A percentile compares a stretch with the other conserved stretches of the same genome.
Evolutionary conservation across 2,797 vertebrate species (phyloP).

Genomic region (Potorous gilbertii): DNA sequence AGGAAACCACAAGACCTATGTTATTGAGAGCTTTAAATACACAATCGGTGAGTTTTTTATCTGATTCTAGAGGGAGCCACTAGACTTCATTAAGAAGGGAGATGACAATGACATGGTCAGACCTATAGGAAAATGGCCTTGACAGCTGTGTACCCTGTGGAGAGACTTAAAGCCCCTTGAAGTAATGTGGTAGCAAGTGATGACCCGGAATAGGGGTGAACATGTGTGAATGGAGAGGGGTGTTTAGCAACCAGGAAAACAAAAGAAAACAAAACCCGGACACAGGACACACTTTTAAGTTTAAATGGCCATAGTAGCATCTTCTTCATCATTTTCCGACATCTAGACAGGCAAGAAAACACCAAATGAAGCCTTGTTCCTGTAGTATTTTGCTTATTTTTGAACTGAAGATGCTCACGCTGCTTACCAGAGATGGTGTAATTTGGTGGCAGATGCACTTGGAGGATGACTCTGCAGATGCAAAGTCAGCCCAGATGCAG

Average conservation of each 20-base stretch:
- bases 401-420: background rate
- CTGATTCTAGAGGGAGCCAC: background rate
- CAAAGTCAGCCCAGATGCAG: background rate
- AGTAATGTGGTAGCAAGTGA: background rate
- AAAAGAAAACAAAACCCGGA: background rate
- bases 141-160: background rate
- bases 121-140: background rate
- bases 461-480: background rate
- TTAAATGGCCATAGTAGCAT: background rate
- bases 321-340: background rate
- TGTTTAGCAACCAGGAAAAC: background rate
- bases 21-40: background rate
- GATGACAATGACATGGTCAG: background rate
- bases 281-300: background rate
- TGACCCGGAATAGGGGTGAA: background rate
- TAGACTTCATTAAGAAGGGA: background rate
- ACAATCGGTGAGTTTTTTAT: background rate
- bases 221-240: background rate
- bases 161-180: background rate
- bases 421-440: background rate
- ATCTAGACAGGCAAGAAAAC: background rate
- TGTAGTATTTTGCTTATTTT: background rate
- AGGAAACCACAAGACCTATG: background rate
- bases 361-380: background rate
- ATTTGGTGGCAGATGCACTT: rapidly evolving